phyloP scores from a whole-genome alignment of 2,113 vertebrate species.

The Panurus biarmicus region DNA sequence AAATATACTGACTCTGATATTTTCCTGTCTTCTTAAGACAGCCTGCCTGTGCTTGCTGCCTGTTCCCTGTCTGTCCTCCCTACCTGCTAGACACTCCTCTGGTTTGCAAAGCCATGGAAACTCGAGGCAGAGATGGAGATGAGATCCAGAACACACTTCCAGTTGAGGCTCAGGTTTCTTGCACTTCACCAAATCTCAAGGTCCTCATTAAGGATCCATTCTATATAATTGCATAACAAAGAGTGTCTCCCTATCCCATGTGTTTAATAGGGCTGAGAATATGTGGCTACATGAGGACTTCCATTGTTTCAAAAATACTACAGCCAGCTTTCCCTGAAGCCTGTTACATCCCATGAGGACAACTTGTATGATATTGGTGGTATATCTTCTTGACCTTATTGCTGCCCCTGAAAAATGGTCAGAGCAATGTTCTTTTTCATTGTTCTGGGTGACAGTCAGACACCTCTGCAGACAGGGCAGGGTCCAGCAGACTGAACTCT shows the following conservation, averaged over 20 bases:
- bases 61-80: neutral
- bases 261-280: neutral
- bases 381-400: neutral
- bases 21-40: neutral
- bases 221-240: neutral
- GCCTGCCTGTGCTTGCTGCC: neutral
- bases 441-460: neutral
- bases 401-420: neutral
- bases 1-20: neutral
- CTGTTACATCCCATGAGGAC: neutral
- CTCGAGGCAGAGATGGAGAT: neutral
- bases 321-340: neutral
- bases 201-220: neutral
- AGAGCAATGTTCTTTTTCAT: neutral
- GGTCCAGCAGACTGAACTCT: neutral
- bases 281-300: rapidly evolving
- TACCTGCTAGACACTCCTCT: neutral
- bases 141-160: neutral
- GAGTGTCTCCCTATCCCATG: neutral
- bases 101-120: neutral
- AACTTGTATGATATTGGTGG: rapidly evolving
- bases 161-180: neutral
- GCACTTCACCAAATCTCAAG: neutral
- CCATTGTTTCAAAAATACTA: neutral
- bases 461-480: neutral